Base-by-base conservation (phyloP, 2,888 invertebrate species). In the Chrysomela aeneicollis region DNA sequence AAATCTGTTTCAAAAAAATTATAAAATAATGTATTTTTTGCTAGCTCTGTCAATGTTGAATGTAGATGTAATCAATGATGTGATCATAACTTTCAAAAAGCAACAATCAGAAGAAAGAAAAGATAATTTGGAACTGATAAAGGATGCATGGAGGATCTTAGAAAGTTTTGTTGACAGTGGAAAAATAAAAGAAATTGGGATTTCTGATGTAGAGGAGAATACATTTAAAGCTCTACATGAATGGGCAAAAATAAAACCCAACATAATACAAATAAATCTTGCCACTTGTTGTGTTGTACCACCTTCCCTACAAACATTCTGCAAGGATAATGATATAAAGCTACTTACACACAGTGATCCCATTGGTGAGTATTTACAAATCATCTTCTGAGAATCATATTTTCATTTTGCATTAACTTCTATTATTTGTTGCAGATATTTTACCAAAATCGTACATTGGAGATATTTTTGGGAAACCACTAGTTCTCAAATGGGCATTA, bases 281-380 rank as follows among this genome's bases (percentile, higher is more conserved):
- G 90, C 93, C 0, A 91, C 93, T 12, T 97, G 97, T 80, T 97
- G 97, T 84, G 93, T 96, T 2, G 97, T 98, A 60, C 97, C 98
- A 19, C 92, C 94, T 1, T 89, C 93, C 1, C 86, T 98, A 71
- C 92, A 94, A 81, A 89, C 90, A 70, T 98, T 94, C 84, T 95
- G 98, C 68, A 92, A 93, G 74, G 90, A 92, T 71, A 90, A 97
- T 76, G 94, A 95, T 77, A 92, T 99, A 67, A 96, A 97, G 79
- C 84, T 99, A 42, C 86, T 98, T 21, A 98, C 98, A 0, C 98
- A 99, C 81, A 95, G 93, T 76, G 98, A 99, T 83, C 95, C 97
- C 0, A 89, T 89, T 78, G 92, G 95, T 95, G 83, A 84, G 73
- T 66, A 50, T 19, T 42, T 26, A 18, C 15, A 30, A 17, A 42